Evolutionary conservation across 2,888 invertebrate genomes (phyloP).

Genomic region (Patella caerulea): DNA sequence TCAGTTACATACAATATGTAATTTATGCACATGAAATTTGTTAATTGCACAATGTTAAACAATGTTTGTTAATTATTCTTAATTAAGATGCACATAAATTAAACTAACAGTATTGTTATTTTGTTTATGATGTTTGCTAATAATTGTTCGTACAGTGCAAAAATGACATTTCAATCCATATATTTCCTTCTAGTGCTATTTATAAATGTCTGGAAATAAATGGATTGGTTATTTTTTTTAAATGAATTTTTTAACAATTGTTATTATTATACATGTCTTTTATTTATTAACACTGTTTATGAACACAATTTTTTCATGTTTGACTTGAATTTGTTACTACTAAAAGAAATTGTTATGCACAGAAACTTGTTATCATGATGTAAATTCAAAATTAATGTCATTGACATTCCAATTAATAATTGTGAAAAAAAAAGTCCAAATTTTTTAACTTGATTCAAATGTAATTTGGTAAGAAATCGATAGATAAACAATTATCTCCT

Average conservation of each 20-base stretch:
- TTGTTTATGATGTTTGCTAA: not conserved
- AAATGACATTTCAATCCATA: not conserved
- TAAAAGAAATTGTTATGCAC: too few relatives aligned
- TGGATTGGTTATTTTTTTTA: not conserved
- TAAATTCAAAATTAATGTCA: too few relatives aligned
- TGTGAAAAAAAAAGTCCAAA: too few relatives aligned
- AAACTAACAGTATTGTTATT: not conserved
- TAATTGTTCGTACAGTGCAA: constrained; percentile 4
- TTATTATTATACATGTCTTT: not conserved
- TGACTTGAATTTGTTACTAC: too few relatives aligned
- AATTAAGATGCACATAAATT: not conserved
- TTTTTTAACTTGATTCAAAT: too few relatives aligned
- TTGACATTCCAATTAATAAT: too few relatives aligned
- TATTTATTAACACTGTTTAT: constrained; percentile 5
- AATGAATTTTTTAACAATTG: not conserved
- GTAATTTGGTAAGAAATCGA: too few relatives aligned
- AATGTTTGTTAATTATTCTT: too few relatives aligned
- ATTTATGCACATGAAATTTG: not conserved
- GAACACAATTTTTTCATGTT: constrained; percentile 4
- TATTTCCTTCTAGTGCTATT: not conserved
- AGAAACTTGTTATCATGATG: too few relatives aligned
- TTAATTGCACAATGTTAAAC: not conserved
- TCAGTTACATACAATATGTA: too few relatives aligned
- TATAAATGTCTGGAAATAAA: not conserved
- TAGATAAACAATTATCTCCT: too few relatives aligned